Base-by-base conservation (phyloP, 2,797 vertebrate species). In the Paedocypris micromegethes region DNA sequence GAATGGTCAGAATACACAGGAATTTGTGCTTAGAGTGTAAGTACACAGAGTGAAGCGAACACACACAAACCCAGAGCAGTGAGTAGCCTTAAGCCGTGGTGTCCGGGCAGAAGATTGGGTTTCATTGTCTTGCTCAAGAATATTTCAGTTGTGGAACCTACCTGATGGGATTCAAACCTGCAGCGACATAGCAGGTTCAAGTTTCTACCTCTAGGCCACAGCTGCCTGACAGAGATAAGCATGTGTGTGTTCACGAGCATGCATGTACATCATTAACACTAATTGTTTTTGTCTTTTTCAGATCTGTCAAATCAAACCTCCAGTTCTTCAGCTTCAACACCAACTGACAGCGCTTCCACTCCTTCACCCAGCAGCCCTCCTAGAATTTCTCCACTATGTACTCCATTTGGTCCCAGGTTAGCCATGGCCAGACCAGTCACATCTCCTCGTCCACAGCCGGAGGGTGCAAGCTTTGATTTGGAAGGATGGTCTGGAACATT, bases 401-500 rank as follows among this genome's bases (percentile, higher is more conserved):
- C 81, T 62, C 87, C 78, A 6, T 90, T 91, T 75, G 89, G 89
- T 47, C 88, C 88, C 9, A 79, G 89, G 6, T 63, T 91, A 58
- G 83, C 86, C 72, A 83, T 85, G 70, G 80, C 83, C 41, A 88
- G 75, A 71, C 87, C 85, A 3, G 85, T 81, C 55, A 83, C 84
- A 38, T 88, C 86, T 5, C 82, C 88, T 72, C 88, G 95, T 67
- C 95, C 94, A 41, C 95, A 93, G 8, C 95, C 95, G 0, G 95
- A 98, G 82, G 95, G 95, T 9, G 91, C 91, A 43, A 92, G 91
- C 78, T 88, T 88, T 2, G 91, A 91, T 1, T 84, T 86, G 0
- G 90, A 91, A 2, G 75, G 82, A 23, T 76, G 77, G 6, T 78
- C 79, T 74, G 64, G 61, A 58, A 64, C 38, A 44, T 9, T 75